These are phyloP conservation scores for Lophius piscatorius DNA, from an alignment of 2,113 vertebrate genomes.

Conservation along the genomic window DNA sequence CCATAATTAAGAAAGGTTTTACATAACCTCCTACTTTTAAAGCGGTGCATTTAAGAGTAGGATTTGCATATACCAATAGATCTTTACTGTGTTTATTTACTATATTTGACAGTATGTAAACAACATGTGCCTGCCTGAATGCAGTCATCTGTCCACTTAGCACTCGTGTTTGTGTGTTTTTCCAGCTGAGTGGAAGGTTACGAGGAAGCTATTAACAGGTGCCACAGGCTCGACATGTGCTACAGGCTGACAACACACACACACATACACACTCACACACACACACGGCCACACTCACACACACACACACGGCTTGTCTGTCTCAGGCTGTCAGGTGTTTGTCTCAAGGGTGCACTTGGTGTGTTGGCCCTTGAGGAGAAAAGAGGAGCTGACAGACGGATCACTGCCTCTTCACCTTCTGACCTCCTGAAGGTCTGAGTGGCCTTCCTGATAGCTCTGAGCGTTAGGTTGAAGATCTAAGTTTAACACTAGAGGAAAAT, in stretches of 20 bases:
- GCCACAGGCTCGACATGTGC: conserved; percentile 20
- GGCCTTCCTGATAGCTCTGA: not conserved
- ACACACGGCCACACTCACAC: conserved; percentile 30
- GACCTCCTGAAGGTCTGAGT: conserved; percentile 29
- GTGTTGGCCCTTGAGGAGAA: conserved; percentile 15
- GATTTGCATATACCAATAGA: no score
- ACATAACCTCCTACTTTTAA: no score
- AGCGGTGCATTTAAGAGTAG: no score
- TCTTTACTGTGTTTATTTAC: not conserved
- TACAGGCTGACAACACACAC: conserved; percentile 23
- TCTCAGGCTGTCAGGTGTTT: not conserved
- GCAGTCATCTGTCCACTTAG: not conserved
- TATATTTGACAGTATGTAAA: not conserved
- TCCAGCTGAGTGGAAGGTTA: conserved; percentile 8
- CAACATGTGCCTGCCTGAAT: not conserved
- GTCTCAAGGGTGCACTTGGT: conserved; percentile 27
- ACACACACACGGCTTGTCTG: not conserved
- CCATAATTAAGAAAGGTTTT: no score
- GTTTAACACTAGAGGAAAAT: not conserved
- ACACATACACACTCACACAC: conserved; percentile 12
- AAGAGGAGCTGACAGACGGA: conserved; percentile 49
- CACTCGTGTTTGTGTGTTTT: conserved; percentile 8
- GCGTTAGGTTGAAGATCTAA: not conserved
- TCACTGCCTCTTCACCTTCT: conserved; percentile 48
- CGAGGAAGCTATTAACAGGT: conserved; percentile 34